Percentiles rank a stretch among this genome's conserved stretches.
Evolutionary conservation across 2,113 vertebrate genomes (phyloP).

Genomic region (Plotosus lineatus): DNA sequence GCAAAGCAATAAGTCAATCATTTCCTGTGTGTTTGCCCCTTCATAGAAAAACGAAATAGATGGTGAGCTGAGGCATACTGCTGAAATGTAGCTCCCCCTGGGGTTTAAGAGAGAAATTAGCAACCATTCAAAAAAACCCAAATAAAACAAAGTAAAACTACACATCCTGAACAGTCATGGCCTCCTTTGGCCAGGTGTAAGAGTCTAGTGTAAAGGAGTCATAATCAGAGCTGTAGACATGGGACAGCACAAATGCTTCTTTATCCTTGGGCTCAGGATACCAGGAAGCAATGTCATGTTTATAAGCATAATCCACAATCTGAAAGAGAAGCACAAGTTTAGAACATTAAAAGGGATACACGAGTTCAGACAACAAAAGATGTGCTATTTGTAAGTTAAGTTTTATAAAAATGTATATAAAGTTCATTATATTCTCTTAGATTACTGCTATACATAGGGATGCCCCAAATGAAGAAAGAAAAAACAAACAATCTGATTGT

Average conservation of each 20-base stretch:
- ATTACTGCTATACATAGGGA: too few relatives aligned
- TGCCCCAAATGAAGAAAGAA: too few relatives aligned
- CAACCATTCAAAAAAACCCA: too few relatives aligned
- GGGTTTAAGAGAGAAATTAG: background rate
- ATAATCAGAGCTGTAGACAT: conserved; percentile 89
- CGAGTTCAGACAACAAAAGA: background rate
- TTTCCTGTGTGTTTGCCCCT: too few relatives aligned
- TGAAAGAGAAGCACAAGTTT: conserved; percentile 52
- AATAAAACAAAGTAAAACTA: too few relatives aligned
- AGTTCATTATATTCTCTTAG: too few relatives aligned
- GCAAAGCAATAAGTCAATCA: too few relatives aligned
- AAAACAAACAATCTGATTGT: too few relatives aligned
- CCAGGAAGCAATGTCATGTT: conserved; percentile 81
- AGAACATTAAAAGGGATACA: background rate
- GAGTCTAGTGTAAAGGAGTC: conserved; percentile 87
- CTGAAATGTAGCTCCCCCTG: conserved; percentile 12
- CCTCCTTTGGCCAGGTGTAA: conserved; percentile 85
- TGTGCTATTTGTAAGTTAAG: too few relatives aligned
- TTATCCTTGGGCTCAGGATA: conserved; percentile 96
- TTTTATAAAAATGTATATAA: too few relatives aligned
- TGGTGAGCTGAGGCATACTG: conserved; percentile 32
- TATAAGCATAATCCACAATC: conserved; percentile 90
- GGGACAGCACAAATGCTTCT: conserved; percentile 84
- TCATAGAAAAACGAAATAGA: background rate
- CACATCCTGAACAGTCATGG: conserved; percentile 86